Base-by-base conservation (phyloP, 2,797 vertebrate species). In the Mus caroli region DNA sequence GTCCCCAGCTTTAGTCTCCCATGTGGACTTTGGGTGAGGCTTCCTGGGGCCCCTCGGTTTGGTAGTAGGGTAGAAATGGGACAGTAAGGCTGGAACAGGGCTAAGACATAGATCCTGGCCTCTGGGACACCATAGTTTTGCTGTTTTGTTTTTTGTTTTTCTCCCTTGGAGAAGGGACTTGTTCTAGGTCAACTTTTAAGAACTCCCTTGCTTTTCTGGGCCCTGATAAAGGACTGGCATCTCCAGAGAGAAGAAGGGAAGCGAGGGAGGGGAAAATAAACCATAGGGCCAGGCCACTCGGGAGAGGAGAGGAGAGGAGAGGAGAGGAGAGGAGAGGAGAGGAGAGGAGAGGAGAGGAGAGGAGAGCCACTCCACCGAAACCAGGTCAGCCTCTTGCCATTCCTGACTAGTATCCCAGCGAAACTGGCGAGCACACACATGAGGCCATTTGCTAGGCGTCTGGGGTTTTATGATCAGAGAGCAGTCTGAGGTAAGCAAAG, bases 311-410 rank as follows among this genome's bases (percentile, higher is more conserved):
- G 50, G 50, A 12, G 50, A 50, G 50, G 50, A 2, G 1, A 11
- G 9, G 50, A 11, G 50, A 50, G 50, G 1, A 1, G 50, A 1
- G 1, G 50, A 50, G 50, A 11, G 50, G 9, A 11, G 9, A 11
- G 50, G 50, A 46, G 46, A 46, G 10, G 50, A 50, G 50, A 50
- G 50, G 10, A 50, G 50, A 50, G 10, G 14, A 56, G 50, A 62
- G 46, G 50, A 4, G 54, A 31, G 56, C 84, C 0, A 0, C 58
- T 40, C 9, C 71, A 54, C 56, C 62, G 90, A 97, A 97, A 97
- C 97, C 97, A 96, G 97, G 97, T 94, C 96, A 96, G 92, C 88
- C 85, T 90, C 64, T 15, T 3, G 31, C 67, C 1, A 34, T n/a
- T 91, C 92, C 95, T 67, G 62, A 82, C 91, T 69, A 62, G 75